phyloP scores from a whole-genome alignment of 2,113 vertebrate genomes.

The Camelus dromedarius region DNA sequence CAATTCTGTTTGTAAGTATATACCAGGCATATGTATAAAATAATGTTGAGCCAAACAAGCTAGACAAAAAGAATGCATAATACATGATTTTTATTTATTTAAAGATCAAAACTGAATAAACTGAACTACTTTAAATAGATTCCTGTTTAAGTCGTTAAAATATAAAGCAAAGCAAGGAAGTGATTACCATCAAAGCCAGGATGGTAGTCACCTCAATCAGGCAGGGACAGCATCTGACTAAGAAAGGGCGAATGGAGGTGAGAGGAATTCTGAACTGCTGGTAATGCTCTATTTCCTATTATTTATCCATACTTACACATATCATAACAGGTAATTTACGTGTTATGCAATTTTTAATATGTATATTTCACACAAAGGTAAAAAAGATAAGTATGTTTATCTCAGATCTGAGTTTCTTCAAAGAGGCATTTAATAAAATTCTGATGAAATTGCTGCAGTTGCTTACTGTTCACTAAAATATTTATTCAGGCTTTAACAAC shows the following conservation, averaged over 20 bases:
- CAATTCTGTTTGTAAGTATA: neutral
- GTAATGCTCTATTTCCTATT: neutral
- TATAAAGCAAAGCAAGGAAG: neutral
- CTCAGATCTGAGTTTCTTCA: neutral
- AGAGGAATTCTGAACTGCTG: neutral
- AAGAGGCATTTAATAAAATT: constrained; percentile 16
- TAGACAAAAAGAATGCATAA: neutral
- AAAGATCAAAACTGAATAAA: neutral
- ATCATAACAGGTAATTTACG: neutral
- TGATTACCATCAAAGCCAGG: neutral
- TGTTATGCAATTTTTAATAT: neutral
- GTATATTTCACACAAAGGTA: neutral
- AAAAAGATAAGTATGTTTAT: neutral
- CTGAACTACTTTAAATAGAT: neutral
- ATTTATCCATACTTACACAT: neutral
- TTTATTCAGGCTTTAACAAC: neutral
- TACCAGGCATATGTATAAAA: neutral
- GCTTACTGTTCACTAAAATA: constrained; percentile 8
- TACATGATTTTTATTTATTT: neutral
- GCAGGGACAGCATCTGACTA: neutral
- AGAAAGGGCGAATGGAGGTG: neutral
- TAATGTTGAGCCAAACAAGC: neutral
- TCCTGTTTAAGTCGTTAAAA: neutral
- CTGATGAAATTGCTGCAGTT: neutral
- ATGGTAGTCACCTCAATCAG: neutral